Percentiles rank a stretch among this genome's conserved stretches.
These are phyloP conservation scores for Zaprionus capensis DNA, from an alignment of 1,140 invertebrate species.

Conservation along the genomic window DNA sequence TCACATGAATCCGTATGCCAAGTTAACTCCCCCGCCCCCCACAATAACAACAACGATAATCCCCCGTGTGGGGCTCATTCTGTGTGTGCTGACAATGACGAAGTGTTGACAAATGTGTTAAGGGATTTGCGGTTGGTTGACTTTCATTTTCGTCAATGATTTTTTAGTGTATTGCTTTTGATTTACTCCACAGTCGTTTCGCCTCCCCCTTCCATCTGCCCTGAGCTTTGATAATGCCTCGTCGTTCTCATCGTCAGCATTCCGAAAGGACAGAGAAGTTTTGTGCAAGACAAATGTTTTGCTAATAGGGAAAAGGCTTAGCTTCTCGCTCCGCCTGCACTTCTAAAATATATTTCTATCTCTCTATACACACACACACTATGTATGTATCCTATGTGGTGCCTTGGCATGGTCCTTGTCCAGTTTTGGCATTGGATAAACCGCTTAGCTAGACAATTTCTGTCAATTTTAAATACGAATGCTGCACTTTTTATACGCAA, in stretches of 20 bases:
- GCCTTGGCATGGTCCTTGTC: not conserved
- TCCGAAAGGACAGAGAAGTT: not conserved
- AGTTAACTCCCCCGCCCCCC: not conserved
- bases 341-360: not conserved
- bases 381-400: not conserved
- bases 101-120: constrained; percentile 84
- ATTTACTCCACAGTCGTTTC: constrained; percentile 49
- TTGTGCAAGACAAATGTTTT: constrained; percentile 2
- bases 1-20: constrained; percentile 19
- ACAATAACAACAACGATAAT: constrained; percentile 9
- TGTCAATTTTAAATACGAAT: constrained; percentile 1
- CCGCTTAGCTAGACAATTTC: constrained; percentile 3
- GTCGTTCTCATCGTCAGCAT: not conserved
- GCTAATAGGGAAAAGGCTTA: constrained; percentile 10
- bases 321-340: not conserved
- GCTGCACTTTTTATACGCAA: not conserved
- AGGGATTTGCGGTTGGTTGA: constrained; percentile 80
- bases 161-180: constrained; percentile 65
- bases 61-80: not conserved
- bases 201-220: not conserved
- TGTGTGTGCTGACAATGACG: constrained; percentile 71
- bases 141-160: constrained; percentile 60
- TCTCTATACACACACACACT: not conserved
- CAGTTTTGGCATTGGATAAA: not conserved
- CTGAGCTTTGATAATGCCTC: not conserved